Conservation (phyloP, 2,888 invertebrate genomes). For the Synergus laeviventris region DNA sequence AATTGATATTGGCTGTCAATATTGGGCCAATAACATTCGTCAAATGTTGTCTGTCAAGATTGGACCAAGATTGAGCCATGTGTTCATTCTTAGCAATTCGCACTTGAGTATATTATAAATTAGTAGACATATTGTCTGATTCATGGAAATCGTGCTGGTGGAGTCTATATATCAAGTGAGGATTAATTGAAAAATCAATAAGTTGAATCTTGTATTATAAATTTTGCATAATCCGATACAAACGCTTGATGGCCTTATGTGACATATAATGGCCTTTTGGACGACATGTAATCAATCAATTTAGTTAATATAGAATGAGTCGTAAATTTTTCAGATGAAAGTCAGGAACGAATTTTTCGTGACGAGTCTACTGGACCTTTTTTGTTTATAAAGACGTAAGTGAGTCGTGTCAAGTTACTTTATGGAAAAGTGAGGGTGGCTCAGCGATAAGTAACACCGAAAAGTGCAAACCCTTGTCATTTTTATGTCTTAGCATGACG, state of each 20-base stretch:
- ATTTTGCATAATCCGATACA: slow-evolving; percentile 6
- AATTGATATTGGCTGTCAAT: too few relatives aligned
- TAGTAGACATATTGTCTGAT: not conserved
- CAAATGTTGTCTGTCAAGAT: too few relatives aligned
- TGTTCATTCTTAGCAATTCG: too few relatives aligned
- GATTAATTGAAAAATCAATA: slow-evolving; percentile 18
- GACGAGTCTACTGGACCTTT: slow-evolving; percentile 18
- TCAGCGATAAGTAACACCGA: slow-evolving; percentile 28
- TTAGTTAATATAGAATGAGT: slow-evolving; percentile 1
- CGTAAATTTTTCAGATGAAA: slow-evolving; percentile 20
- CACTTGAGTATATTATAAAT: too few relatives aligned
- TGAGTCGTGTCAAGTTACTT: slow-evolving; percentile 35
- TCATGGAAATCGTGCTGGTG: not conserved
- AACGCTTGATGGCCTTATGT: slow-evolving; percentile 8
- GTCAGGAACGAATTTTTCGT: not conserved
- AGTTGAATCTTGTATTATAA: slow-evolving; percentile 9
- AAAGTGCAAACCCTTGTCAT: slow-evolving; percentile 40
- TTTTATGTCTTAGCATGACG: slow-evolving; percentile 37
- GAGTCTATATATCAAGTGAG: not conserved
- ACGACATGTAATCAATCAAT: slow-evolving; percentile 7
- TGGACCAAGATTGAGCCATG: too few relatives aligned
- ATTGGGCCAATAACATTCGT: too few relatives aligned
- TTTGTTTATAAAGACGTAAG: slow-evolving; percentile 20
- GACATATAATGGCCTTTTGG: not conserved
- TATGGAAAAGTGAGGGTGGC: slow-evolving; percentile 34